A percentile compares a stretch with the other conserved stretches of the same genome.
These are phyloP conservation scores for Andinoacara biseriatus DNA, from an alignment of 2,113 vertebrate genomes.

Conservation along the genomic window DNA sequence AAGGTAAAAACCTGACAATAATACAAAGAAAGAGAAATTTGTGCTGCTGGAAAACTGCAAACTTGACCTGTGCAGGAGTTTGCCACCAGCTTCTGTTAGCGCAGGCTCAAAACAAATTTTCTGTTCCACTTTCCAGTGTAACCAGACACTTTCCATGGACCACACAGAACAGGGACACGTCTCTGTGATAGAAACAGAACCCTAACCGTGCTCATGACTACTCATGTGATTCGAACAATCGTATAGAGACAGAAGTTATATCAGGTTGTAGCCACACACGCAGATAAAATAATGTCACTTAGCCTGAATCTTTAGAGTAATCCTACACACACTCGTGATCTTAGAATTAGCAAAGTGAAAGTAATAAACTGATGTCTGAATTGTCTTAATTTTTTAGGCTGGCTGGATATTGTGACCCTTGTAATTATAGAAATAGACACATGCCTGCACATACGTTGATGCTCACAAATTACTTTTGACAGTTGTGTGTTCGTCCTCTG, in stretches of 20 bases:
- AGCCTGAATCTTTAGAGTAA: background rate
- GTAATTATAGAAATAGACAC: conserved; percentile 52
- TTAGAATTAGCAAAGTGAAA: background rate
- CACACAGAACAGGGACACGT: background rate
- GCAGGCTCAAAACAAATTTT: background rate
- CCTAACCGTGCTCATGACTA: background rate
- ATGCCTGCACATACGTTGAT: conserved; percentile 61
- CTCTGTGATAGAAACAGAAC: background rate
- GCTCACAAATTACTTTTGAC: conserved; percentile 52
- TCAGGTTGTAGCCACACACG: background rate
- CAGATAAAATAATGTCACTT: background rate
- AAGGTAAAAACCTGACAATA: too few relatives aligned
- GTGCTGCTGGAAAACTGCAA: background rate
- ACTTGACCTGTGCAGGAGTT: background rate
- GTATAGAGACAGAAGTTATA: background rate
- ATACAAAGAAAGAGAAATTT: background rate
- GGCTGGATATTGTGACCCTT: background rate
- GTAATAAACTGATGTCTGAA: background rate
- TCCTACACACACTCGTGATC: background rate
- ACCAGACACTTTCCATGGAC: background rate
- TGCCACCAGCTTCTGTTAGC: background rate
- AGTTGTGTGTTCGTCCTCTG: conserved; percentile 59
- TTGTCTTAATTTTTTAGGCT: background rate
- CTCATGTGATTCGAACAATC: too few relatives aligned
- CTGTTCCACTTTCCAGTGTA: background rate